Percentiles rank a stretch among this genome's conserved stretches.
Conservation (phyloP, 2,797 vertebrate species). For the Amblyraja radiata region DNA sequence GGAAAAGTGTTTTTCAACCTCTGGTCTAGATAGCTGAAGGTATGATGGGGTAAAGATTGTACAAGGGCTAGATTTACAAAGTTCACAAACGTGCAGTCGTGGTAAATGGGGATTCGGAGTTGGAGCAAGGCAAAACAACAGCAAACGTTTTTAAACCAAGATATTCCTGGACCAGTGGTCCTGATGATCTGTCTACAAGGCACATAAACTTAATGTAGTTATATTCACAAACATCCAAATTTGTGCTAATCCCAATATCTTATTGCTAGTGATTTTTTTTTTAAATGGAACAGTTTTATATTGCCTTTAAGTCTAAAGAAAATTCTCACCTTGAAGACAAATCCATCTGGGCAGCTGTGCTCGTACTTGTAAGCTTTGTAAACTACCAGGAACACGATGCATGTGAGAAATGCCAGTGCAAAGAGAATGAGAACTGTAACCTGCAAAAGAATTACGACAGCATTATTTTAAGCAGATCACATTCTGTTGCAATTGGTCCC, state of each 20-base stretch:
- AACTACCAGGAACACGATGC: conserved; percentile 90
- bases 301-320: neutral
- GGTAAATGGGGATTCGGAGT: neutral
- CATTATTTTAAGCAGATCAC: conserved; percentile 28
- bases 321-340: conserved; percentile 79
- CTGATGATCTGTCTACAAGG: neutral
- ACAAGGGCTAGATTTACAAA: neutral
- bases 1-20: neutral
- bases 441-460: conserved; percentile 50
- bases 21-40: neutral
- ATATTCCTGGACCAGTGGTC: neutral
- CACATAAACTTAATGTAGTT: neutral
- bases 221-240: neutral
- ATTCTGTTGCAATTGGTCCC: neutral
- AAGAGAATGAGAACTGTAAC: conserved; percentile 86
- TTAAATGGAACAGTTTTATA: neutral
- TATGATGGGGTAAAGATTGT: neutral
- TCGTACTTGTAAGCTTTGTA: conserved; percentile 97
- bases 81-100: neutral
- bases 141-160: neutral
- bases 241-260: neutral
- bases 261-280: neutral
- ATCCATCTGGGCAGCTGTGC: conserved; percentile 85
- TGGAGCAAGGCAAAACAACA: neutral
- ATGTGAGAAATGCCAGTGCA: conserved; percentile 85